Evolutionary conservation across 2,113 vertebrate species (phyloP).

Genomic region (Macrotus californicus): DNA sequence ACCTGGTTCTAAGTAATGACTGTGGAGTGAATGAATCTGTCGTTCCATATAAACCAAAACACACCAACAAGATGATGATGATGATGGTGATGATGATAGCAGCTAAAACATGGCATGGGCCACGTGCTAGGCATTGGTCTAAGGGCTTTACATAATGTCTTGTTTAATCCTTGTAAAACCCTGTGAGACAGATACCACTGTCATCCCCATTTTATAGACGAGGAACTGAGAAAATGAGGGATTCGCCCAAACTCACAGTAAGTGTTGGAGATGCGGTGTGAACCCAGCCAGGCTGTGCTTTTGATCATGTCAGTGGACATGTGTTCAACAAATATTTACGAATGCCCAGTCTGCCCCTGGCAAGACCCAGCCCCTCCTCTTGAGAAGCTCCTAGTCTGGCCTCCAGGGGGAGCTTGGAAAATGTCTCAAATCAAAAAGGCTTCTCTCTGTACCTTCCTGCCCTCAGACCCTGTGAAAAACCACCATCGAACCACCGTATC

Average conservation of each 20-base stretch:
- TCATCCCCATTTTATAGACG: neutral
- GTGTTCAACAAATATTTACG: neutral
- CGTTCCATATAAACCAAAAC: neutral
- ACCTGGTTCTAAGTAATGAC: neutral
- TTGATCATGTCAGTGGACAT: neutral
- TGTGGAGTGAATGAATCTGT: neutral
- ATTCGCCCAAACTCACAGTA: neutral
- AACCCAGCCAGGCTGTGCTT: neutral
- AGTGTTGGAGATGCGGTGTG: neutral
- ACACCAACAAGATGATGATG: neutral
- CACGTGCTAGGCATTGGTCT: neutral
- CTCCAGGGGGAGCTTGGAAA: neutral
- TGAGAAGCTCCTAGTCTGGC: neutral
- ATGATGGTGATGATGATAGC: neutral
- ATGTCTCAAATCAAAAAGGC: neutral
- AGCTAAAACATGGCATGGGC: neutral
- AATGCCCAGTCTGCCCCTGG: neutral
- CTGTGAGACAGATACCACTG: neutral
- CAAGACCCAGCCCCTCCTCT: neutral
- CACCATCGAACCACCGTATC: neutral
- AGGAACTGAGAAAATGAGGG: neutral
- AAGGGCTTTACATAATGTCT: neutral
- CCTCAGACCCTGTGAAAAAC: neutral
- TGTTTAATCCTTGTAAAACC: neutral
- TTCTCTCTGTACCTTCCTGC: neutral